These are phyloP conservation scores for Cryptops parisi DNA, from an alignment of 2,888 invertebrate species.

Conservation along the genomic window DNA sequence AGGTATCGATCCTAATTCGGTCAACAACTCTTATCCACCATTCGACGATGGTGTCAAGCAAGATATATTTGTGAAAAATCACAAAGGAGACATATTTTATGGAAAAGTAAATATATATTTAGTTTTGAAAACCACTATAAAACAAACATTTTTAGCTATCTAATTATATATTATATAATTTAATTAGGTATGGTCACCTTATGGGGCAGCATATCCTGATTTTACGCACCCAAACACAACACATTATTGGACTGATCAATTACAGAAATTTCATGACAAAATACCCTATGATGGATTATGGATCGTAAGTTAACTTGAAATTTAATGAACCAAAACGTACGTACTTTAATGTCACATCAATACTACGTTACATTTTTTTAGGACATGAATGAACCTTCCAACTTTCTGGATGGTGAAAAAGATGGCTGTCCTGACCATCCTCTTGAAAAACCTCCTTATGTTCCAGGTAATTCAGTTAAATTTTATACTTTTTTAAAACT, in stretches of 20 bases:
- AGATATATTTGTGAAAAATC: conserved; percentile 58
- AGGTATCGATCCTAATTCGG: conserved; percentile 56
- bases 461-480: too few species aligned
- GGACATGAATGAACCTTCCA: conserved; percentile 29
- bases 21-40: conserved; percentile 51
- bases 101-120: conserved; percentile 58
- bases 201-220: conserved; percentile 53
- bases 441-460: conserved; percentile 25
- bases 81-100: conserved; percentile 45
- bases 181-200: conserved; percentile 51
- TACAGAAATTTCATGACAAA: conserved; percentile 44
- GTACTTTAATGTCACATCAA: not conserved
- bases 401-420: conserved; percentile 25
- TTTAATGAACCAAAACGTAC: not conserved
- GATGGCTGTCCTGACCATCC: conserved; percentile 23
- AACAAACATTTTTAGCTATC: too few species aligned
- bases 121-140: too few species aligned
- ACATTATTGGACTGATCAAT: conserved; percentile 57
- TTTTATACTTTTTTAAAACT: too few species aligned
- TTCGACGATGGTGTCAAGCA: conserved; percentile 57
- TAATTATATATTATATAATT: too few species aligned
- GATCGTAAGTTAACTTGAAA: conserved; percentile 2
- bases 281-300: conserved; percentile 7
- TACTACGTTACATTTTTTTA: conserved; percentile 9
- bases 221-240: conserved; percentile 58